Evolutionary conservation across 2,113 vertebrate species (phyloP).

Genomic region (Entelurus aequoreus): DNA sequence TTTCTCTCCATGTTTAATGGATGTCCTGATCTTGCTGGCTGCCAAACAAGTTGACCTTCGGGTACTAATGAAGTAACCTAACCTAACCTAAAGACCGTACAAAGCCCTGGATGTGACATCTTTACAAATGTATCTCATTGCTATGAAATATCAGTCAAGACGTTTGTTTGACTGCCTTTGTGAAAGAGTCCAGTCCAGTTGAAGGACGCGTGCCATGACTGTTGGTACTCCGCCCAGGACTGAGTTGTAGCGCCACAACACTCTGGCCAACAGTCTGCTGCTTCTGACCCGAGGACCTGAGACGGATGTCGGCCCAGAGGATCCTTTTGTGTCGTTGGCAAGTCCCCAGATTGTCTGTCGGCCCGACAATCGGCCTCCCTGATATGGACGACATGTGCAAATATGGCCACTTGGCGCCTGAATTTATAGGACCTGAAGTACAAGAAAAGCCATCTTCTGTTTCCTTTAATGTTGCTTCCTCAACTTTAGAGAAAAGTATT

Average conservation of each 20-base stretch:
- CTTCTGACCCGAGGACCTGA: conserved; percentile 36
- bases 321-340: conserved; percentile 33
- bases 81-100: too few relatives aligned
- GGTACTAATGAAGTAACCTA: too few relatives aligned
- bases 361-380: not conserved
- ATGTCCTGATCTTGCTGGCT: too few relatives aligned
- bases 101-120: too few relatives aligned
- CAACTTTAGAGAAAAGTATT: not conserved
- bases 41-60: too few relatives aligned
- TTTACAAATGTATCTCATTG: too few relatives aligned
- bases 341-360: conserved; percentile 27
- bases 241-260: conserved; percentile 10
- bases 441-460: not conserved
- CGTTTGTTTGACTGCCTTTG: not conserved
- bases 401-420: conserved; percentile 10
- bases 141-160: not conserved
- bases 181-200: conserved; percentile 4
- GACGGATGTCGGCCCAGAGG: conserved; percentile 35
- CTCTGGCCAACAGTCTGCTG: conserved; percentile 19
- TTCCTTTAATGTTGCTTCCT: conserved; percentile 2
- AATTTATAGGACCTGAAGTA: conserved; percentile 9
- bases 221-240: conserved; percentile 28
- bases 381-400: not conserved
- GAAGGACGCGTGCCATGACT: conserved; percentile 3
- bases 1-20: too few relatives aligned